A percentile compares a stretch with the other conserved stretches of the same genome.
Evolutionary conservation across 2,113 vertebrate species (phyloP).

Genomic region (Polypterus bichir): DNA sequence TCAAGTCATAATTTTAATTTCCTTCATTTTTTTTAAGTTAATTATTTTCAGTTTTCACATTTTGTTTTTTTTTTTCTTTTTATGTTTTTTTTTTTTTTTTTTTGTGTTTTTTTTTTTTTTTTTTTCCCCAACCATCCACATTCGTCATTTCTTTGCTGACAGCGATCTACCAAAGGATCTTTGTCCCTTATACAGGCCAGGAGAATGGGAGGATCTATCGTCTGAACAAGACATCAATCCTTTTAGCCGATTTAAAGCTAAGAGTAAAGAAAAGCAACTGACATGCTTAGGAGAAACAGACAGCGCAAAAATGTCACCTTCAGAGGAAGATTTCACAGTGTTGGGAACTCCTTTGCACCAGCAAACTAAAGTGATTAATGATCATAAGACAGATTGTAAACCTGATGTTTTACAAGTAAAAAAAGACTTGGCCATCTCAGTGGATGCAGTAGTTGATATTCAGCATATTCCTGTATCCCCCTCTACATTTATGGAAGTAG

Average conservation of each 20-base stretch:
- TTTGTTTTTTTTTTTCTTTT: constrained; percentile 31
- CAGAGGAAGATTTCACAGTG: constrained; percentile 58
- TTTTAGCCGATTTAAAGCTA: constrained; percentile 85
- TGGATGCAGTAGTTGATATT: too few relatives aligned
- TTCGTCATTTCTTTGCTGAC: constrained; percentile 54
- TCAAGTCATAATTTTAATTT: too few relatives aligned
- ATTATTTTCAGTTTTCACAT: constrained; percentile 14
- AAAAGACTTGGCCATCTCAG: too few relatives aligned
- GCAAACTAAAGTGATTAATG: too few relatives aligned
- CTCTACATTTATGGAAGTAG: too few relatives aligned
- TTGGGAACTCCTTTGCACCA: constrained; percentile 32
- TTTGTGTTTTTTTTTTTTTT: constrained; percentile 31
- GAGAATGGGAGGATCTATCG: constrained; percentile 91
- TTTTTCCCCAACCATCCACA: constrained; percentile 45
- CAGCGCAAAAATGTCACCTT: constrained; percentile 39
- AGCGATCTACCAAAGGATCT: constrained; percentile 97
- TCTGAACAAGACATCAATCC: constrained; percentile 87
- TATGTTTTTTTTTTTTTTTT: constrained; percentile 23
- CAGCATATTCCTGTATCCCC: too few relatives aligned
- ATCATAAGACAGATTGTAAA: too few relatives aligned
- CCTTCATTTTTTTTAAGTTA: constrained; percentile 13
- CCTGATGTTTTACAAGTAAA: too few relatives aligned
- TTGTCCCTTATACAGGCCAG: constrained; percentile 98
- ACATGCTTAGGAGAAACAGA: constrained; percentile 23
- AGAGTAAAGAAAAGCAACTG: constrained; percentile 61